Conservation (phyloP, 1,140 invertebrate genomes). For the Delia radicum region DNA sequence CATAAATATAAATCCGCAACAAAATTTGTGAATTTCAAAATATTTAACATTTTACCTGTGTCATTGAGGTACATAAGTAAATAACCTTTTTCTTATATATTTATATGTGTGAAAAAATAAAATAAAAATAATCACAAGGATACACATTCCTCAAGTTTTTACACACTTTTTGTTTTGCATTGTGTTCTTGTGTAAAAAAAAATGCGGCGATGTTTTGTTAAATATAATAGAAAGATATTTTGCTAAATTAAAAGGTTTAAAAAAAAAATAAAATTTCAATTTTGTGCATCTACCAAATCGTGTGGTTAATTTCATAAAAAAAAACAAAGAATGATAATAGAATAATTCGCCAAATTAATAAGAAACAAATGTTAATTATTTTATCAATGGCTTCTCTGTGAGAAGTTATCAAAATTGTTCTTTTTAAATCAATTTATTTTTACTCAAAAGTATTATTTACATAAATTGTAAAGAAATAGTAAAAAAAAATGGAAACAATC, state of each 20-base stretch:
- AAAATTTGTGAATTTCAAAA: background rate
- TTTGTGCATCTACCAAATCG: background rate
- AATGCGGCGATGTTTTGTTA: too few species aligned
- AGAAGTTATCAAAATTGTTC: background rate
- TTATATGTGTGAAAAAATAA: too few species aligned
- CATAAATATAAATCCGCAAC: background rate
- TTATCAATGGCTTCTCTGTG: slow-evolving; percentile 15
- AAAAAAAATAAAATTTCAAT: background rate
- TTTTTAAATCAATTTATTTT: background rate
- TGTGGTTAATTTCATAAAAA: too few species aligned
- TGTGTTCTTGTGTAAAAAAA: too few species aligned
- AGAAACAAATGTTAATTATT: too few species aligned
- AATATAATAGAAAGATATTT: background rate
- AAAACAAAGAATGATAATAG: too few species aligned
- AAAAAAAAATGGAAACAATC: slow-evolving; percentile 44
- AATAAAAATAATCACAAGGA: too few species aligned
- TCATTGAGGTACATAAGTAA: background rate
- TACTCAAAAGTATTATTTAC: background rate
- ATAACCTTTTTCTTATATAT: too few species aligned
- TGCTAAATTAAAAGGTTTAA: background rate
- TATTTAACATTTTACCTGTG: background rate
- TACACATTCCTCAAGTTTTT: too few species aligned
- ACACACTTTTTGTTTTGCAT: too few species aligned
- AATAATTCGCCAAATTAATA: too few species aligned
- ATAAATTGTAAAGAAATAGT: background rate